Evolutionary conservation across 1,140 invertebrate species (phyloP), one percentile per base, ranked within the genome.

Genomic region (Triops cancriformis): DNA sequence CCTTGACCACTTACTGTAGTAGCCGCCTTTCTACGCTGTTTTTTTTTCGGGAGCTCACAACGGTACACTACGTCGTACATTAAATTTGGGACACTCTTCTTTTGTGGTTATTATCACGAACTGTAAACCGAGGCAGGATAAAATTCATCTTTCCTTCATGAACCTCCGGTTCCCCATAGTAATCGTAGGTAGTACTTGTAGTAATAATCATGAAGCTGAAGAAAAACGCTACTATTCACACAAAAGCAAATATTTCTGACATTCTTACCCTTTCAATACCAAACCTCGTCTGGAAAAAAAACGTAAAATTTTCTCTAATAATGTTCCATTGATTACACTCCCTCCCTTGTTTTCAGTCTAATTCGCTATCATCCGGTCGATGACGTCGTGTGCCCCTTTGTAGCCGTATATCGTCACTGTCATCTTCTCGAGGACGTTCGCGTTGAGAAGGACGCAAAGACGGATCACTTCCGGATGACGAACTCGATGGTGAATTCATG

Each of bases 211-310:
- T 7, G 31, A 37, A 64, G 51, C 51, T 64, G 18, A 64, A 64
- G 51, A 64, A 64, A 64, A 64, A 64, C 18, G 31, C 31, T 23
- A 64, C 51, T 64, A 64, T 64, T 64, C 51, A 64, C 51, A 64
- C 10, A 64, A 18, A 64, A 64, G 18, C 23, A 18, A 64, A 14
- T 14, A 64, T n/a, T 64, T 64, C 51, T 14, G 23, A 64, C 23
- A 64, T 18, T 10, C 51, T 64, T 64, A 64, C 51, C 51, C 51
- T n/a, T 23, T 64, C 51, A 18, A 64, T 23, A 12, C 18, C 14
- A 64, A 64, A 18, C 18, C 23, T 64, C 23, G 18, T 64, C 23
- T 23, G 14, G 6, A 10, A 18, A 64, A 18, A 3, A 64, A 64
- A 18, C 14, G 5, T 6, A 6, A 23, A 23, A n/a, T n/a, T n/a